Base-by-base conservation (phyloP, 2,888 invertebrate species). In the Leucophenga montana region DNA sequence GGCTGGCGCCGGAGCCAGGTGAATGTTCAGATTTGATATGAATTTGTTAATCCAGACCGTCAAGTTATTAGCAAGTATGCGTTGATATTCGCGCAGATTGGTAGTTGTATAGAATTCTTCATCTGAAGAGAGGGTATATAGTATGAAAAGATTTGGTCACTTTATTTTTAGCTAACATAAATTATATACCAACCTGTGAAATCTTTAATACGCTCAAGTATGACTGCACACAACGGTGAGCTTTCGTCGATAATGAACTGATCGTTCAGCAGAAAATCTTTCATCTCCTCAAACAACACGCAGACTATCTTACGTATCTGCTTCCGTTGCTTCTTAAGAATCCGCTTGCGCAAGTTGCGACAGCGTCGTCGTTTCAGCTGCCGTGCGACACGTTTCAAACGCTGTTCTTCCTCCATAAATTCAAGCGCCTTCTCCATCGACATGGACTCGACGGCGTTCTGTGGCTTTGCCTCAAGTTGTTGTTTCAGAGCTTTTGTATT, bases 21-120 rank as follows among this genome's bases (percentile, higher is more conserved):
- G 81, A 53, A 88, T 87, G 54, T 87, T 88, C 66, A 87, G 77
- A 75, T 86, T 86, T 9, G 85, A 82, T 56, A 86, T 84, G 57
- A 88, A 87, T 70, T 87, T 85, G 68, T 85, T 85, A 27, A 88
- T 87, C 88, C 88, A 88, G 68, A 85, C 82, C 3, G 88, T 85
- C 33, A 88, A 68, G 64, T 88, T 88, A 57, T 82, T 84, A 27
- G 88, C 83, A 44, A 88, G 73, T 48, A 84, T 82, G 65, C 80
- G 83, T 50, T 86, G 81, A 72, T 88, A 85, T 62, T 85, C 85
- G 2, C 84, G 78, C 27, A 86, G 72, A 67, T 85, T 86, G 18
- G 81, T 83, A n/a, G 86, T 83, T 0, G 83, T 78, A 57, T 79
- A 78, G 66, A 87, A 86, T 56, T 86, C 86, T 71, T 82, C 82